Conservation (phyloP, 2,113 vertebrate genomes). For the Cervus canadensis region DNA sequence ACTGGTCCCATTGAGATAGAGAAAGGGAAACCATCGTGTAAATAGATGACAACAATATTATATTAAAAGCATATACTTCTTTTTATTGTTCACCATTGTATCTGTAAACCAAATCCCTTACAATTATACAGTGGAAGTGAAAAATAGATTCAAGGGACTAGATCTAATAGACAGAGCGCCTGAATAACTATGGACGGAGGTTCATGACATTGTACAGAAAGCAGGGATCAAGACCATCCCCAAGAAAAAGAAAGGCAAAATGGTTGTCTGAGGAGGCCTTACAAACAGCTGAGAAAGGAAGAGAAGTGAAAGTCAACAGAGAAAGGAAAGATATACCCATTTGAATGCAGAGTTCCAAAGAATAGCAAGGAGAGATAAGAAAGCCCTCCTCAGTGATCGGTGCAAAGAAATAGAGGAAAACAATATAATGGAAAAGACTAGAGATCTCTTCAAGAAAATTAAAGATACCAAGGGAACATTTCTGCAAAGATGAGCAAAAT, state of each 20-base stretch:
- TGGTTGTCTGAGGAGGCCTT: not conserved
- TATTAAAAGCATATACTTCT: not conserved
- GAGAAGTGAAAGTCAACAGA: rapidly evolving
- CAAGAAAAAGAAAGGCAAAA: not conserved
- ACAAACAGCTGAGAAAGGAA: not conserved
- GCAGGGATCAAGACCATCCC: not conserved
- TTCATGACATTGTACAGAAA: not conserved
- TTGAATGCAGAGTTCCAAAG: not conserved
- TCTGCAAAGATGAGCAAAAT: not conserved
- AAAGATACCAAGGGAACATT: not conserved
- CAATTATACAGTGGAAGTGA: not conserved
- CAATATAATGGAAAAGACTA: not conserved
- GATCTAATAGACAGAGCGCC: not conserved
- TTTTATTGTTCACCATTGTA: not conserved
- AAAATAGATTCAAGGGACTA: not conserved
- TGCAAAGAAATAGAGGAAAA: not conserved
- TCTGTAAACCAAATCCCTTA: not conserved
- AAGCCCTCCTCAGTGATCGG: not conserved
- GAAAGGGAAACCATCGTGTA: not conserved
- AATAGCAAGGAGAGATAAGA: not conserved
- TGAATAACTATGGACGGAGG: not conserved
- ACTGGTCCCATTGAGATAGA: not conserved
- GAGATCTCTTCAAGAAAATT: not conserved
- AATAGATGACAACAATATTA: not conserved
- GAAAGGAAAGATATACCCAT: not conserved